Base-by-base conservation (phyloP, 2,797 vertebrate species). In the Sebastes hubbsi region DNA sequence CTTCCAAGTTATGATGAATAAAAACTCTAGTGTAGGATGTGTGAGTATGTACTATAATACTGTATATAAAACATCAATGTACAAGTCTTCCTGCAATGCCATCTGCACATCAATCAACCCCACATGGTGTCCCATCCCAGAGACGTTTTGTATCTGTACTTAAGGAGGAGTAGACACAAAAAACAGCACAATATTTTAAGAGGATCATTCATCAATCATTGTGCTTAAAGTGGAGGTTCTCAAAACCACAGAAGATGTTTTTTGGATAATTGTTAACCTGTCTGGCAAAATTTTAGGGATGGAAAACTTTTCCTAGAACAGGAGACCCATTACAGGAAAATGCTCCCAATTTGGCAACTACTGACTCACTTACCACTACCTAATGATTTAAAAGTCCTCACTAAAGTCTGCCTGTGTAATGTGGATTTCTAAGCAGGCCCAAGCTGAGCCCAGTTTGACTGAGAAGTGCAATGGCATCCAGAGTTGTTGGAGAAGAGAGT, bases 241-340 rank as follows among this genome's bases (percentile, higher is more conserved):
- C 20, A 63, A 88, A 91, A 85, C 83, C 88, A 81, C 87, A 80
- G 46, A 72, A 60, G 59, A 66, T 54, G 72, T 75, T 89, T 88
- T 16, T 80, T 63, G 52, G 76, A 88, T 86, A 88, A 84, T 84
- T 88, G 82, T 88, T 82, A 90, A 91, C 87, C 87, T 88, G 84
- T 83, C 89, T 87, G 80, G 82, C 69, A 68, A 83, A 73, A 75
- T 63, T 11, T 77, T 66, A 83, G 83, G 77, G 72, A 79, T 68
- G 75, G 67, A 80, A 83, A 91, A 84, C 30, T 77, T 62, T 87
- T 91, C 76, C 73, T 77, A 72, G 80, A 81, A 88, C 62, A 86
- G 59, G 64, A 69, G 38, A 82, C 27, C 14, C 76, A 75, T 84
- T 75, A 79, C 82, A 85, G 75, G 59, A 88, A 88, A 90, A 68